Percentiles rank a stretch among this genome's conserved stretches.
phyloP scores from a whole-genome alignment of 2,797 vertebrate species.

The Craterocephalus amniculus region DNA sequence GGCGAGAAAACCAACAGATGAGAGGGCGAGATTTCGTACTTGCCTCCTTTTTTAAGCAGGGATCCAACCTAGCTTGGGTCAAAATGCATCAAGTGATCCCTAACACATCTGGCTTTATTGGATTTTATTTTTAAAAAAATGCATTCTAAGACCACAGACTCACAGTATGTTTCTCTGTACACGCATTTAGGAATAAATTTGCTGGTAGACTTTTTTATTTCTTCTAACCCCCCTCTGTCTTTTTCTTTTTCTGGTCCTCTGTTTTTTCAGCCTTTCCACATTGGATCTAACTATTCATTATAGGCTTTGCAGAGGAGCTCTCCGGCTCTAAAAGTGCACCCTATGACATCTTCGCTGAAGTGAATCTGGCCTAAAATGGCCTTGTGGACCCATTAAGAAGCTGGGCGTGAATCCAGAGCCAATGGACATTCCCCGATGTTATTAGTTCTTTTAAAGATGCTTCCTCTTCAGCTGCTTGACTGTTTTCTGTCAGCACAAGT shows the following conservation, averaged over 20 bases:
- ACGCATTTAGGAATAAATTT: not conserved
- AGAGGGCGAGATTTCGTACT: slow-evolving; percentile 25
- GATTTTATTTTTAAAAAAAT: slow-evolving; percentile 9
- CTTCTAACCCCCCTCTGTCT: slow-evolving; percentile 27
- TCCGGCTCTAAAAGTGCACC: slow-evolving; percentile 51
- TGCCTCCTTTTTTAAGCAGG: slow-evolving; percentile 19
- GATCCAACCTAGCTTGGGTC: slow-evolving; percentile 49
- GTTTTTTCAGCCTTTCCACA: slow-evolving; percentile 53
- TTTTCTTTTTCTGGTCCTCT: slow-evolving; percentile 53
- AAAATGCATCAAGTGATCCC: slow-evolving; percentile 40
- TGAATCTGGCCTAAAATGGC: slow-evolving; percentile 45
- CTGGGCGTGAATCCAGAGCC: slow-evolving; percentile 53
- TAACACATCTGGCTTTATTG: slow-evolving; percentile 56
- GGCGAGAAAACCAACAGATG: slow-evolving; percentile 41
- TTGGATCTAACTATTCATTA: slow-evolving; percentile 71
- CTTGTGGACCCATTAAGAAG: slow-evolving; percentile 57
- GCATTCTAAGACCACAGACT: slow-evolving; percentile 44
- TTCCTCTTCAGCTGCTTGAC: slow-evolving; percentile 28
- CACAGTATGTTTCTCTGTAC: slow-evolving; percentile 55
- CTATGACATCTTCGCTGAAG: slow-evolving; percentile 57
- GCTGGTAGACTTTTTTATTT: slow-evolving; percentile 18
- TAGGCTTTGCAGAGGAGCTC: slow-evolving; percentile 52
- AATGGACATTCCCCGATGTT: slow-evolving; percentile 38
- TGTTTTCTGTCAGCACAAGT: slow-evolving; percentile 28
- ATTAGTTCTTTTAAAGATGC: slow-evolving; percentile 48